These are phyloP conservation scores for Oryzias javanicus DNA, from an alignment of 2,113 vertebrate species.

Conservation along the genomic window DNA sequence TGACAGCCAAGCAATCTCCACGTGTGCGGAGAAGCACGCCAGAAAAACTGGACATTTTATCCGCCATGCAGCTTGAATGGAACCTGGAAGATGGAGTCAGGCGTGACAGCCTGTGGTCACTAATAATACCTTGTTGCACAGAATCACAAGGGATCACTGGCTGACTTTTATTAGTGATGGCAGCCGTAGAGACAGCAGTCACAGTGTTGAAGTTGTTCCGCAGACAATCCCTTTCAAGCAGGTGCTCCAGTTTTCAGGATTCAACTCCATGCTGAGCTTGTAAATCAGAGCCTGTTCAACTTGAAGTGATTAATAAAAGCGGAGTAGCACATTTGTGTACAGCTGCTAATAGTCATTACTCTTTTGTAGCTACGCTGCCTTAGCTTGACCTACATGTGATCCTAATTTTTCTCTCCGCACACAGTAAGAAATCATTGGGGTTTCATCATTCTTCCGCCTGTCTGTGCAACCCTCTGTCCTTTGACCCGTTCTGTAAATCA, in stretches of 20 bases:
- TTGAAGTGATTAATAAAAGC: conserved; percentile 21
- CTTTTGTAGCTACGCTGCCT: no score
- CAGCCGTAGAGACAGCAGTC: conserved; percentile 19
- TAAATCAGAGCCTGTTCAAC: conserved; percentile 36
- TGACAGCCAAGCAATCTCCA: conserved; percentile 22
- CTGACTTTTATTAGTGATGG: conserved; percentile 1
- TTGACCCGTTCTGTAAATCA: conserved; percentile 54
- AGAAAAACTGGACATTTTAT: conserved; percentile 21
- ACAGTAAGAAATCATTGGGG: background rate
- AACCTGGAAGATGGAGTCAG: conserved; percentile 14
- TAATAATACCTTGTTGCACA: conserved; percentile 10
- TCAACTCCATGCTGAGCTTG: conserved; percentile 29
- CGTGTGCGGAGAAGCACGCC: conserved; percentile 41
- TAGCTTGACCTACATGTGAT: conserved; percentile 11
- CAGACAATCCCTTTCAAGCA: conserved; percentile 23
- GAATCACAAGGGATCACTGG: conserved; percentile 1
- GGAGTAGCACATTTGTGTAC: background rate
- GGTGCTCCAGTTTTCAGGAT: conserved; percentile 17
- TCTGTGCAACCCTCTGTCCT: conserved; percentile 21
- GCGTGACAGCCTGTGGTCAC: conserved; percentile 8
- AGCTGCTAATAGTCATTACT: background rate
- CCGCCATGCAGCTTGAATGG: conserved; percentile 26
- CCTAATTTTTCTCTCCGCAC: conserved; percentile 17
- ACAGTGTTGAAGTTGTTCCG: conserved; percentile 12
- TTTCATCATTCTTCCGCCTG: background rate